Conservation (phyloP, 2,888 invertebrate species). For the Abrostola tripartita region DNA sequence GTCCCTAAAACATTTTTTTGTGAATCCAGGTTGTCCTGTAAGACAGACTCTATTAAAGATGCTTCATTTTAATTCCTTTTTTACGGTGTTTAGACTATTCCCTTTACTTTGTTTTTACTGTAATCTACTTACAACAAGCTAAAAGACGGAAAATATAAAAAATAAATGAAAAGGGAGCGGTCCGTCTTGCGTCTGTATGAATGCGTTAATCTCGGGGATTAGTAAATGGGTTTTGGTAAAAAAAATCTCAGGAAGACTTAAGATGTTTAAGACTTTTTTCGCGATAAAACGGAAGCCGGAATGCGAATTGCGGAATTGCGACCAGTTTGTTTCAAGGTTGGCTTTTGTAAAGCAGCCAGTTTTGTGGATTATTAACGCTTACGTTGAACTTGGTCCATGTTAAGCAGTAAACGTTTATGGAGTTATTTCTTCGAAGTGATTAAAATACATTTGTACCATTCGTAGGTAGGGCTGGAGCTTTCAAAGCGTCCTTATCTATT, state of each 20-base stretch:
- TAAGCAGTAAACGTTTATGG: conserved; percentile 5
- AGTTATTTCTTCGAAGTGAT: not conserved
- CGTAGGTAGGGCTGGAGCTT: too few species aligned
- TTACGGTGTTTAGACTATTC: conserved; percentile 41
- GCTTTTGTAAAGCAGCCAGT: conserved; percentile 36
- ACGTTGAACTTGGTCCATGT: conserved; percentile 8
- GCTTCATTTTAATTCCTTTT: conserved; percentile 51
- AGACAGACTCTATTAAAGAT: conserved; percentile 40
- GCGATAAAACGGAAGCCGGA: conserved; percentile 46
- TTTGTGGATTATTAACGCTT: conserved; percentile 35
- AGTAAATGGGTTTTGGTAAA: conserved; percentile 59
- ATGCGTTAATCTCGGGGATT: conserved; percentile 58
- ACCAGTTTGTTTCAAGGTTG: conserved; percentile 48
- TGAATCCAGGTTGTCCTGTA: conserved; percentile 36
- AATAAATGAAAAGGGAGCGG: conserved; percentile 42
- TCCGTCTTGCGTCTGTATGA: conserved; percentile 48
- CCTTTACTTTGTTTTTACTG: conserved; percentile 56
- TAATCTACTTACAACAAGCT: conserved; percentile 55
- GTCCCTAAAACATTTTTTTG: conserved; percentile 31
- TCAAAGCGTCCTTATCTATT: too few species aligned
- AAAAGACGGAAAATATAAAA: conserved; percentile 50
- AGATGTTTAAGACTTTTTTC: conserved; percentile 52
- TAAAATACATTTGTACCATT: not conserved
- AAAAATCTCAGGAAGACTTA: conserved; percentile 54
- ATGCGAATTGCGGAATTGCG: conserved; percentile 48